Evolutionary conservation across 1,140 invertebrate species (phyloP), one percentile per base, ranked within the genome.

Genomic region (Lepidurus packardi): DNA sequence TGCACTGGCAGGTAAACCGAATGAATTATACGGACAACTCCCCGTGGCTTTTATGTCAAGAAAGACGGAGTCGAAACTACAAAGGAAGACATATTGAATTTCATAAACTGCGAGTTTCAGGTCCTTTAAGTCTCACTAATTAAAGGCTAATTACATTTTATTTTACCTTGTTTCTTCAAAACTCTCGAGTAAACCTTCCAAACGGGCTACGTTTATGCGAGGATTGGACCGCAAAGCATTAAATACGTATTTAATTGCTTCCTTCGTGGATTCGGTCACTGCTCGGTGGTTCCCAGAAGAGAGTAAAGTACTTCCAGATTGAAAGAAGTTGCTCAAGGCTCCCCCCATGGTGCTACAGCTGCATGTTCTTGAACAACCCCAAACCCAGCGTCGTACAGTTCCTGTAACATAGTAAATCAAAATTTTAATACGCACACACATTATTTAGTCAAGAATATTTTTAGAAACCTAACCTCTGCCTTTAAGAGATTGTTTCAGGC

Each of bases 1-100:
- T 10, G 93, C 92, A 2, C 93, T 96, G 0, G 90, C 94, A 25
- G 94, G 94, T 0, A 86, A 94, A 1, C 91, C 92, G 0, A 90
- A 95, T 83, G 83, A 86, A 1, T 83, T 89, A 8, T 89, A 89
- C 1, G 92, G 91, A 13, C 93, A 94, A 86, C 82, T 93, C 1
- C 92, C 92, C 0, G 87, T 87, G 82, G 93, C 92, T 1, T 91
- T 82, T 87, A 94, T n/a, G 92, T 94, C 0, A 83, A 85, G 11
- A 89, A 89, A 84, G 85, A 86, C 73, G 86, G 85, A 65, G 43
- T 74, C 5, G 42, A 43, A 25, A 65, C 82, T 11, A 78, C 82
- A 25, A 80, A 80, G 9, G 79, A 83, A 44, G 81, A 81, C 41
- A 80, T n/a, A n/a, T 73, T 77, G 11, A 47, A 81, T 10, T 84